Evolutionary conservation across 2,797 vertebrate genomes (phyloP), one percentile per base, ranked within the genome.

Genomic region (Halcyon chelicuti): DNA sequence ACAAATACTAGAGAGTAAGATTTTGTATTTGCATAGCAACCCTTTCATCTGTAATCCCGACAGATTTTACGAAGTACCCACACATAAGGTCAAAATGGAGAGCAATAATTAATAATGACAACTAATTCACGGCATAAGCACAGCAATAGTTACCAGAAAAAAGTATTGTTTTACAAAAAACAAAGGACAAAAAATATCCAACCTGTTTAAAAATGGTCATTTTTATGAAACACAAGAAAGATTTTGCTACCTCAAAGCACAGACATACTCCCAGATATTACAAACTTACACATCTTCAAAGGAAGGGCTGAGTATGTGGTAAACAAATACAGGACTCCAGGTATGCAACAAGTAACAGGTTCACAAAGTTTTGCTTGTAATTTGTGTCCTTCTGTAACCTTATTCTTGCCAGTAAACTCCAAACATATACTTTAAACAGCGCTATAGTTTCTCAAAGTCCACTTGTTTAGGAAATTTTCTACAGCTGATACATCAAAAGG

Each of bases 1-100:
- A 88, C 21, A 83, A 92, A 89, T 57, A 61, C 73, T 39, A 51
- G 73, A 90, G 85, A 91, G 76, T 80, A 86, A 82, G 86, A 91
- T 92, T 81, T 96, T 31, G 19, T 70, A 63, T 88, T 93, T 88
- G 65, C 73, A 82, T 49, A 71, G 73, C 62, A 86, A 60, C 42
- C 21, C 61, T 91, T 94, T 94, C 87, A 57, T 73, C 76, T 39
- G 51, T 8, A 58, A 86, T 60, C 79, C 75, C 81, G 51, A 35
- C 44, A 73, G 79, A 55, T 82, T 86, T 93, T 51, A 11, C 75
- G 90, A 91, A 86, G 62, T 52, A 49, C 58, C 62, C 29, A 23
- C 26, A 77, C 3, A 9, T 8, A 54, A 68, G 35, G 62, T 62
- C 70, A 91, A 68, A 87, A 80, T n/a, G 49, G 68, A 86, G 76